These are phyloP conservation scores for Mungos mungo DNA, from an alignment of 2,113 vertebrate species.

Conservation along the genomic window DNA sequence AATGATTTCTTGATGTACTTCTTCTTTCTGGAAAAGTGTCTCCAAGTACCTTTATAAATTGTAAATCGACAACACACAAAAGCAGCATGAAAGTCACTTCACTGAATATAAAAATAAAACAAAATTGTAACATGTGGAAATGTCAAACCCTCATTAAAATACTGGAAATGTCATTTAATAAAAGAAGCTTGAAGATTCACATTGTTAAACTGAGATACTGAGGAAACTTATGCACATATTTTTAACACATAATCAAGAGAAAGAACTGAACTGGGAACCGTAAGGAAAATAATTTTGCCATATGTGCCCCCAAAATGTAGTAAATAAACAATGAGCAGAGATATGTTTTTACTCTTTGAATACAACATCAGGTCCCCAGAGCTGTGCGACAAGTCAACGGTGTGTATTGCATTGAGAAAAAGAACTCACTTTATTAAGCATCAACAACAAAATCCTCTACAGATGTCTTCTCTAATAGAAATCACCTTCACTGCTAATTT, in stretches of 20 bases:
- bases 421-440: slow-evolving; percentile 72
- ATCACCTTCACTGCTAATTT: slow-evolving; percentile 77
- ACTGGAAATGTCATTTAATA: slow-evolving; percentile 80
- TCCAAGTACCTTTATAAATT: slow-evolving; percentile 72
- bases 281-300: slow-evolving; percentile 74
- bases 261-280: slow-evolving; percentile 58
- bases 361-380: slow-evolving; percentile 70
- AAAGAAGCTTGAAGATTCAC: slow-evolving; percentile 69
- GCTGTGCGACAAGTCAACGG: slow-evolving; percentile 64
- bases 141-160: slow-evolving; percentile 81
- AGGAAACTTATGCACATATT: slow-evolving; percentile 62
- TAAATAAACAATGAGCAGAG: slow-evolving; percentile 80
- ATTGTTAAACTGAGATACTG: slow-evolving; percentile 55
- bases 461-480: slow-evolving; percentile 75
- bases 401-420: slow-evolving; percentile 56
- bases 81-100: slow-evolving; percentile 74
- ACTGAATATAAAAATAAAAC: slow-evolving; percentile 78
- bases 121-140: slow-evolving; percentile 78
- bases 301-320: slow-evolving; percentile 67
- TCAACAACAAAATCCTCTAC: slow-evolving; percentile 62
- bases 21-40: slow-evolving; percentile 62
- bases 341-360: slow-evolving; percentile 66
- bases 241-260: slow-evolving; percentile 72
- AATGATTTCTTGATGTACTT: slow-evolving; percentile 60
- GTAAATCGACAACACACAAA: slow-evolving; percentile 68